Base-by-base conservation (phyloP, 1,140 invertebrate species). In the Nautilus pompilius region DNA sequence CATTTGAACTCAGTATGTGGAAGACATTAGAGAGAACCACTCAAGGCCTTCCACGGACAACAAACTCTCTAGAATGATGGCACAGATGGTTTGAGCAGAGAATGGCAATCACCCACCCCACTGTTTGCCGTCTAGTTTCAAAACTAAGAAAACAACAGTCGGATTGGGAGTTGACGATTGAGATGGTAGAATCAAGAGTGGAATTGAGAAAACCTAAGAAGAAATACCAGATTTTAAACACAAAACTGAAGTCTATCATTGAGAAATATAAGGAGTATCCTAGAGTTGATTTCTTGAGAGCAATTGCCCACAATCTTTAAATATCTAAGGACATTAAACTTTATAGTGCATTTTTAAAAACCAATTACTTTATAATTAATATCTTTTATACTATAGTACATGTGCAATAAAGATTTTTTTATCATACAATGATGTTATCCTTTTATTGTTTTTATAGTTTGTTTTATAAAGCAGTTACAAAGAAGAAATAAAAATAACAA, bases 141-240 rank as follows among this genome's bases (percentile, higher is more conserved):
- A 49, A 49, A 49, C 48, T 49, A 49, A 49, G 26, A 49, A 49
- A 49, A n/a, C n/a, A 22, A 20, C 48, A 49, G 20, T 49, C 48
- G 8, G 48, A 49, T 2, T 49, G 48, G 48, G 2, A 49, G 48
- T 49, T 49, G 48, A 49, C 10, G 20, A 49, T 49, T 49, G 48
- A 49, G 48, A 17, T 20, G 48, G 20, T 49, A 49, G 48, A 13
- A 57, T 29, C 17, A 56, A 10, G 3, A 26, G 54, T 56, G 54
- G 30, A 56, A 3, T 3, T 56, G 30, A 56, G 55, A n/a, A 57
- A 30, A 57, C 2, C 5, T n/a, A n/a, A n/a, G 20, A 57, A 33
- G n/a, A 32, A 30, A 4, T n/a, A 30, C 2, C 26, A 57, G 5
- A 33, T 57, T n/a, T 57, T 34, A 32, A 32, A 32, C 17, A 30